Percentiles rank a stretch among this genome's conserved stretches.
These are phyloP conservation scores for Myotis brandtii DNA, from an alignment of 2,113 vertebrate species.

Conservation along the genomic window DNA sequence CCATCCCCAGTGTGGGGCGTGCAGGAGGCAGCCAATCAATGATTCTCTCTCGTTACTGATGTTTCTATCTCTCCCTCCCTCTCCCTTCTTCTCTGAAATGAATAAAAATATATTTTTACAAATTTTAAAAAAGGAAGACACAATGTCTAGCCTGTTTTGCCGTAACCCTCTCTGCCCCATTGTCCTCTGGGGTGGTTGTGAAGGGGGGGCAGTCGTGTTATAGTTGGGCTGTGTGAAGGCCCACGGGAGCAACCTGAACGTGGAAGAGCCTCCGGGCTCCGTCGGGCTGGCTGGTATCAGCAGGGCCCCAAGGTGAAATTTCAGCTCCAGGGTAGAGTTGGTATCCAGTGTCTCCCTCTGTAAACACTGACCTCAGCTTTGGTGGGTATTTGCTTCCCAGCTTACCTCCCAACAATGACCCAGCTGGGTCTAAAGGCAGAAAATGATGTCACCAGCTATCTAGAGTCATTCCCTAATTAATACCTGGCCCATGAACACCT, in stretches of 20 bases:
- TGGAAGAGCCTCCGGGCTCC: neutral
- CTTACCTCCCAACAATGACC: constrained; percentile 57
- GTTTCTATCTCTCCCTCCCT: no score
- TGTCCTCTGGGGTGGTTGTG: no score
- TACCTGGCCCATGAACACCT: constrained; percentile 34
- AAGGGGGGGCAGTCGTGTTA: neutral
- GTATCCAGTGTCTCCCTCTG: constrained; percentile 39
- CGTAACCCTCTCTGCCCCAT: neutral
- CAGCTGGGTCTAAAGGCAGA: constrained; percentile 52
- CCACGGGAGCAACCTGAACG: neutral
- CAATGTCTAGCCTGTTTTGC: neutral
- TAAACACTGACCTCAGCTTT: constrained; percentile 10
- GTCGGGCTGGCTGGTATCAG: neutral
- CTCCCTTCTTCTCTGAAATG: no score
- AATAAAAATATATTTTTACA: no score
- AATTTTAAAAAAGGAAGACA: neutral
- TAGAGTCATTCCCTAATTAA: constrained; percentile 46
- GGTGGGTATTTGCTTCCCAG: neutral
- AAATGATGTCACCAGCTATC: constrained; percentile 41
- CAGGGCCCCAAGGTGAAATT: constrained; percentile 57
- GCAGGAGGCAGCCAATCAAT: no score
- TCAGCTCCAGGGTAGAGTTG: neutral
- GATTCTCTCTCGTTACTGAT: no score
- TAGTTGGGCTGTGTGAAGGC: neutral
- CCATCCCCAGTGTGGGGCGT: no score